phyloP scores from a whole-genome alignment of 2,113 vertebrate genomes.

The Natator depressus region DNA sequence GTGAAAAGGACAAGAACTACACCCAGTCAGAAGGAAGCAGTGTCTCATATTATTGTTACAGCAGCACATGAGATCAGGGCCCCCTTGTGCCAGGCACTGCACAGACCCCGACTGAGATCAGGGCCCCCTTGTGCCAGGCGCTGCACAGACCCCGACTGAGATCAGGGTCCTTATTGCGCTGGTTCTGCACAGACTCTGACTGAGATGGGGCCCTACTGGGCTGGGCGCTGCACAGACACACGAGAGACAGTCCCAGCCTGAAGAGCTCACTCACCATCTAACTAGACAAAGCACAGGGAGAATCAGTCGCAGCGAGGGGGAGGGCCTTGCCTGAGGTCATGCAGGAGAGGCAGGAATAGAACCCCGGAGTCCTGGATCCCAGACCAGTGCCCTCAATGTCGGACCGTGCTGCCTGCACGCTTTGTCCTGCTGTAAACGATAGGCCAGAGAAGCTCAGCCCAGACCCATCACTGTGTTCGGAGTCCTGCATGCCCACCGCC shows the following conservation, averaged over 20 bases:
- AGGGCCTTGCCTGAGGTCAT: neutral
- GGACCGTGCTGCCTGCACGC: neutral
- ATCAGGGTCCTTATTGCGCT: neutral
- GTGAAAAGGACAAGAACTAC: neutral
- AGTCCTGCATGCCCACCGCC: neutral
- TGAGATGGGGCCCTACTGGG: neutral
- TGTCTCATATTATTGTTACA: neutral
- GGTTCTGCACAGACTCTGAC: neutral
- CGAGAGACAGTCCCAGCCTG: neutral
- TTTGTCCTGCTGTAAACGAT: neutral
- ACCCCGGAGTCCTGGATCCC: neutral
- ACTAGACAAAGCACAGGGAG: neutral
- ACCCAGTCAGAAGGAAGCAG: neutral
- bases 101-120: no score
- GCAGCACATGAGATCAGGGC: neutral
- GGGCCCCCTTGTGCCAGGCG: no score
- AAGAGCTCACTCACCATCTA: neutral
- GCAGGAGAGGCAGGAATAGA: neutral
- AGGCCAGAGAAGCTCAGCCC: neutral
- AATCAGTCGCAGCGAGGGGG: no score
- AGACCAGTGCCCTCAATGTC: neutral
- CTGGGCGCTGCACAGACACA: neutral
- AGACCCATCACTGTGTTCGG: neutral
- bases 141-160: neutral
- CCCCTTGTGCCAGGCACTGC: no score